These are phyloP conservation scores for Xestia ashworthii DNA, from an alignment of 2,888 invertebrate species.

Conservation along the genomic window DNA sequence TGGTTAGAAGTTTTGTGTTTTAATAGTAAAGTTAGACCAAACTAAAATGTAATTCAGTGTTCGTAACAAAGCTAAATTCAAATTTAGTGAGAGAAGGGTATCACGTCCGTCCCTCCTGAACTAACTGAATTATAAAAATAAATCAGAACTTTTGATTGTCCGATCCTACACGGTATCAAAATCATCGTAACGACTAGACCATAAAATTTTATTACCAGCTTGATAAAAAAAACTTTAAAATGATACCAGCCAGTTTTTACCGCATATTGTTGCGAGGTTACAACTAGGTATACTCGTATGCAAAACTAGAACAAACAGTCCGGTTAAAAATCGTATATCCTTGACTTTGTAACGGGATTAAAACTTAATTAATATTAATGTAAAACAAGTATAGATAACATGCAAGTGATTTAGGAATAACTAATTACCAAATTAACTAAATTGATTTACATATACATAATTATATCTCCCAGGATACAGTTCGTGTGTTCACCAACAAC, in stretches of 20 bases:
- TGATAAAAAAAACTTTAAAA: slow-evolving; percentile 24
- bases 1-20: not conserved
- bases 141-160: slow-evolving; percentile 14
- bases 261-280: slow-evolving; percentile 32
- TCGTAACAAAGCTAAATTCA: not conserved
- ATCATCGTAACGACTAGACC: slow-evolving; percentile 18
- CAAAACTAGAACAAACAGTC: slow-evolving; percentile 31
- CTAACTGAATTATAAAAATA: slow-evolving; percentile 4
- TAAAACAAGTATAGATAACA: not conserved
- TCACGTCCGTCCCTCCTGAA: not conserved
- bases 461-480: not conserved
- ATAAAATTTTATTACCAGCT: slow-evolving; percentile 33
- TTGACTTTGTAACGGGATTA: slow-evolving; percentile 32
- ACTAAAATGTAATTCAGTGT: slow-evolving; percentile 6
- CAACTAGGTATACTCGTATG: too few relatives aligned
- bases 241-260: slow-evolving; percentile 47
- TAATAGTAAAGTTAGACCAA: not conserved
- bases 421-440: slow-evolving; percentile 12
- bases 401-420: not conserved
- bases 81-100: not conserved
- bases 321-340: not conserved
- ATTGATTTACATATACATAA: not conserved
- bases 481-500: not conserved
- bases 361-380: slow-evolving; percentile 2
- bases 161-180: slow-evolving; percentile 25